Evolutionary conservation across 1,140 invertebrate species (phyloP).

Genomic region (Trachelipus rathkii): DNA sequence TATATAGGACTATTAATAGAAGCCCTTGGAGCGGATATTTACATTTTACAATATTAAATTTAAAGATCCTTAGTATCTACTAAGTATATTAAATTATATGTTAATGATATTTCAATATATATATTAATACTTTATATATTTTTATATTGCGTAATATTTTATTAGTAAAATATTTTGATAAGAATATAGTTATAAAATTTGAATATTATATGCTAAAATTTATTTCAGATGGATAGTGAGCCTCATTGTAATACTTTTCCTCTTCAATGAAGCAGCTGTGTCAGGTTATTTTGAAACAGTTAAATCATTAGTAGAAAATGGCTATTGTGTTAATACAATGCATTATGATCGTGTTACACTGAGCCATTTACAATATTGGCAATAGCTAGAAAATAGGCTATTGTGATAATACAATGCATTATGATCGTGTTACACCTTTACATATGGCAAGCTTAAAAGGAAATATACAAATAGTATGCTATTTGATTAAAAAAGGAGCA

Average conservation of each 20-base stretch:
- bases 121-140: no score
- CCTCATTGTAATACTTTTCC: conserved; percentile 23
- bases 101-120: no score
- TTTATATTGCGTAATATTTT: no score
- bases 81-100: no score
- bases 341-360: conserved; percentile 38
- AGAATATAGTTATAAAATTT: no score
- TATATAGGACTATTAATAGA: no score
- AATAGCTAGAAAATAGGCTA: conserved; percentile 30
- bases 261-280: conserved; percentile 37
- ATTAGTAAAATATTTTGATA: no score
- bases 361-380: no score
- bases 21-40: no score
- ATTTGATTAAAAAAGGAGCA: conserved; percentile 32
- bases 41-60: no score
- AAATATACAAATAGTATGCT: conserved; percentile 19
- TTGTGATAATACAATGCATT: conserved; percentile 33
- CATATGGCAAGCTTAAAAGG: conserved; percentile 41
- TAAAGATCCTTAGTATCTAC: no score
- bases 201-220: no score
- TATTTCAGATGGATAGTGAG: background rate
- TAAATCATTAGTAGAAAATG: conserved; percentile 22
- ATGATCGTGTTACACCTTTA: conserved; percentile 38
- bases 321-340: conserved; percentile 30
- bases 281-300: conserved; percentile 29